Conservation (phyloP, 1,140 invertebrate genomes). For the Goniozus legneri region DNA sequence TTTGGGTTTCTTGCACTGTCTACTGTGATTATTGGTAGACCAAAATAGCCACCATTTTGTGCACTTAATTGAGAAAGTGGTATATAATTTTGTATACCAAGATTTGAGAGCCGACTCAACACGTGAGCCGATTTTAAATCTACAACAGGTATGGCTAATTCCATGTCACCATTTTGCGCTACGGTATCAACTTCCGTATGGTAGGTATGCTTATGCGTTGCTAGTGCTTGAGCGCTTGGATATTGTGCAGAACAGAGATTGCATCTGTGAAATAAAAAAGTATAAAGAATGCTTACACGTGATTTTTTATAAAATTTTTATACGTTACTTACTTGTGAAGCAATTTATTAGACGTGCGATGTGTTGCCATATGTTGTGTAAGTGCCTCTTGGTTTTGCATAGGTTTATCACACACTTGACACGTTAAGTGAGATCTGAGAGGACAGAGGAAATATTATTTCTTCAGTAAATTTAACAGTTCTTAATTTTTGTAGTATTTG, state of each 20-base stretch:
- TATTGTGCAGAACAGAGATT: conserved; percentile 70
- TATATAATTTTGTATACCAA: conserved; percentile 73
- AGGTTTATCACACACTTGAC: conserved; percentile 56
- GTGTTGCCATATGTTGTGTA: conserved; percentile 52
- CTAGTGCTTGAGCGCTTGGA: conserved; percentile 62
- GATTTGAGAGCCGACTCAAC: conserved; percentile 59
- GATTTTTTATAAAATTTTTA: background rate
- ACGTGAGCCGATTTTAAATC: conserved; percentile 66
- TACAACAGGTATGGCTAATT: conserved; percentile 69
- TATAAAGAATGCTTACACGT: conserved; percentile 7
- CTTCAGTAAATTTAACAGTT: background rate
- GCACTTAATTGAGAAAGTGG: conserved; percentile 65
- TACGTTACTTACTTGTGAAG: conserved; percentile 47
- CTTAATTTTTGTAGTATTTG: no score
- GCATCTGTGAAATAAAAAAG: conserved; percentile 55
- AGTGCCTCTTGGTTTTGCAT: conserved; percentile 54
- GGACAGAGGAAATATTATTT: conserved; percentile 1
- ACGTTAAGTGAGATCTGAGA: conserved; percentile 41
- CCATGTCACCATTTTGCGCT: conserved; percentile 48
- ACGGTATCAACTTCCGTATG: conserved; percentile 57
- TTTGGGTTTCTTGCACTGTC: conserved; percentile 63
- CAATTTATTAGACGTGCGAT: conserved; percentile 51
- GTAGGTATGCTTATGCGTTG: conserved; percentile 67
- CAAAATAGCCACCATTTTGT: conserved; percentile 63
- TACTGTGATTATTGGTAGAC: conserved; percentile 68